A percentile compares a stretch with the other conserved stretches of the same genome.
phyloP scores from a whole-genome alignment of 2,113 vertebrate species.

The Puma concolor region DNA sequence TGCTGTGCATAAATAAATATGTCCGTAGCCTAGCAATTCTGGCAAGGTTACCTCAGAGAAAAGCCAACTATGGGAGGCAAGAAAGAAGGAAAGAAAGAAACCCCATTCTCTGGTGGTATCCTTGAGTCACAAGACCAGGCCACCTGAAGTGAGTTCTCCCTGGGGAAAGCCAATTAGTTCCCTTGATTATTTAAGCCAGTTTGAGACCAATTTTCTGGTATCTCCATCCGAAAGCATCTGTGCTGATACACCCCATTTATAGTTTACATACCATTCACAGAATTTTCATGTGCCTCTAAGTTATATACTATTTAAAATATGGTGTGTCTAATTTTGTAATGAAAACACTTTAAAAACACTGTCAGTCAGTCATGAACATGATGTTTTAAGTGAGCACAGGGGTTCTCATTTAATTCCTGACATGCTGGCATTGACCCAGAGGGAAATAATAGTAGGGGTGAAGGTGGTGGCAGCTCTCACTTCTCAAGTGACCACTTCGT shows the following conservation, averaged over 20 bases:
- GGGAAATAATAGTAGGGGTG: not conserved
- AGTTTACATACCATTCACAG: not conserved
- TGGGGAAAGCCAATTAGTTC: not conserved
- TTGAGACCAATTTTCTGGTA: not conserved
- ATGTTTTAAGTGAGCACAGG: not conserved
- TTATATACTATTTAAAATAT: not conserved
- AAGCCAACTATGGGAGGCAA: not conserved
- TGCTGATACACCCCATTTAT: not conserved
- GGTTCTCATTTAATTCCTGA: not conserved
- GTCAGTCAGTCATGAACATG: not conserved
- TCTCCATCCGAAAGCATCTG: not conserved
- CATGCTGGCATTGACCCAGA: not conserved
- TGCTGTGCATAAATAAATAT: not conserved
- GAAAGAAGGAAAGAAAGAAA: not conserved
- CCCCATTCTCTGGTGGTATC: not conserved
- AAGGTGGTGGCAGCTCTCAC: not conserved
- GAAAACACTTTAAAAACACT: not conserved
- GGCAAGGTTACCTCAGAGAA: not conserved
- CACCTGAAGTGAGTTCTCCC: not conserved
- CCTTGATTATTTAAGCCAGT: not conserved
- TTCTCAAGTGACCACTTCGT: not conserved
- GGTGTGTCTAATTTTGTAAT: not conserved
- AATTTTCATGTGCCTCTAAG: constrained; percentile 10
- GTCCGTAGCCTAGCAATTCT: not conserved
- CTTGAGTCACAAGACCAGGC: not conserved